phyloP scores from a whole-genome alignment of 2,888 invertebrate species.

The Heteromurus nitidus region DNA sequence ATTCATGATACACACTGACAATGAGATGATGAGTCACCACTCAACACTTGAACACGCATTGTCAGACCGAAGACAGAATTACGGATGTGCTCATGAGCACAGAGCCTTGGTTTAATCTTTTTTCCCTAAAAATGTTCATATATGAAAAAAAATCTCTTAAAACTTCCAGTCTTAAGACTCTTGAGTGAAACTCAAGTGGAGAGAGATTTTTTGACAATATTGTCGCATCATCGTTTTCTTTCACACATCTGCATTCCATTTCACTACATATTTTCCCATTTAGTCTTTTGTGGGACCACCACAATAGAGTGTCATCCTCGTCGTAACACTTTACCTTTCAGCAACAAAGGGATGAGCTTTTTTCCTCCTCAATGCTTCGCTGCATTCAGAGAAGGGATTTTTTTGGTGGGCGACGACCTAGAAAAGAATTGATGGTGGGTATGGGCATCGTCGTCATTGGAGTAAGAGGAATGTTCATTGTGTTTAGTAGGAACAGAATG shows the following conservation, averaged over 20 bases:
- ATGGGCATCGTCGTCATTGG: conserved; percentile 1
- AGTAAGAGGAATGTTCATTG: conserved; percentile 27
- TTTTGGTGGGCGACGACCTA: conserved; percentile 8
- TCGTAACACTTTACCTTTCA: conserved; percentile 17
- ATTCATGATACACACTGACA: too few relatives aligned
- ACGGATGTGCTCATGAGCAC: too few relatives aligned
- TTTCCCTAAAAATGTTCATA: conserved; percentile 26
- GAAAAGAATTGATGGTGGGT: too few relatives aligned
- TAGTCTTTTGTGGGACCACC: conserved; percentile 27
- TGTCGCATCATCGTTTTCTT: conserved; percentile 52
- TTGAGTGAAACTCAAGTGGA: conserved; percentile 2
- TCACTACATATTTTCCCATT: conserved; percentile 54
- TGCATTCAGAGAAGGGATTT: not conserved
- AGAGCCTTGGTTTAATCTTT: too few relatives aligned
- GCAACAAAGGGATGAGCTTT: conserved; percentile 10
- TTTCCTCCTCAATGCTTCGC: conserved; percentile 21
- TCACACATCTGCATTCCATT: conserved; percentile 48
- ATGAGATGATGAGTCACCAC: too few relatives aligned
- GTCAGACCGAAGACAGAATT: too few relatives aligned
- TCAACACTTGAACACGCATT: too few relatives aligned
- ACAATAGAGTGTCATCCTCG: conserved; percentile 25
- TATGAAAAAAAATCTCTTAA: not conserved
- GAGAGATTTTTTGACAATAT: conserved; percentile 43
- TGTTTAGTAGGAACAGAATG: conserved; percentile 18
- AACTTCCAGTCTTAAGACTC: not conserved